phyloP scores from a whole-genome alignment of 1,140 invertebrate species.

The Hypothenemus hampei region DNA sequence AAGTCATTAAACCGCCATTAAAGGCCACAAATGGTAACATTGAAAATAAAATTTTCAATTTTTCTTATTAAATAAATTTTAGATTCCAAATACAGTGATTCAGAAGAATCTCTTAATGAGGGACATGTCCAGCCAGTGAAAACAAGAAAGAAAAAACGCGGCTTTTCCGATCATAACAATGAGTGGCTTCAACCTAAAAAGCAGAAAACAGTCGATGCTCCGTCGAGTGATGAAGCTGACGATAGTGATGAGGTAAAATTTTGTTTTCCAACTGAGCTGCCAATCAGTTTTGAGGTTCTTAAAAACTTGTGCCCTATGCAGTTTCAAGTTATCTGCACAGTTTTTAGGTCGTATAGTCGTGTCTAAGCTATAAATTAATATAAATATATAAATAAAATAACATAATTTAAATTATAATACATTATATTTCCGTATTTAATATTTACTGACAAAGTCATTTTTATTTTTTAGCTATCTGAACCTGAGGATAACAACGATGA shows the following conservation, averaged over 20 bases:
- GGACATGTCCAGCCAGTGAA: too few species aligned
- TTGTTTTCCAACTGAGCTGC: too few species aligned
- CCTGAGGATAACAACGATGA: slow-evolving; percentile 35
- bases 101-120: too few species aligned
- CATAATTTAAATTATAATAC: neutral
- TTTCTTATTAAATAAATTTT: too few species aligned
- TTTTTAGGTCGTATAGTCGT: neutral
- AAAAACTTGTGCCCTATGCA: neutral
- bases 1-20: too few species aligned
- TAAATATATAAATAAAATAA: neutral
- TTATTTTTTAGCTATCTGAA: slow-evolving; percentile 1
- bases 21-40: too few species aligned
- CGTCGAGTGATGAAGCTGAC: neutral
- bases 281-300: neutral
- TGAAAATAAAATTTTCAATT: too few species aligned
- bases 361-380: neutral
- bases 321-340: neutral
- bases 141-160: neutral
- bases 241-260: neutral
- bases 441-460: neutral
- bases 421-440: neutral
- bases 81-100: too few species aligned
- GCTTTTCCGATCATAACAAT: neutral
- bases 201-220: neutral
- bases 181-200: neutral